Conservation (phyloP, 2,113 vertebrate genomes). For the Misgurnus anguillicaudatus region DNA sequence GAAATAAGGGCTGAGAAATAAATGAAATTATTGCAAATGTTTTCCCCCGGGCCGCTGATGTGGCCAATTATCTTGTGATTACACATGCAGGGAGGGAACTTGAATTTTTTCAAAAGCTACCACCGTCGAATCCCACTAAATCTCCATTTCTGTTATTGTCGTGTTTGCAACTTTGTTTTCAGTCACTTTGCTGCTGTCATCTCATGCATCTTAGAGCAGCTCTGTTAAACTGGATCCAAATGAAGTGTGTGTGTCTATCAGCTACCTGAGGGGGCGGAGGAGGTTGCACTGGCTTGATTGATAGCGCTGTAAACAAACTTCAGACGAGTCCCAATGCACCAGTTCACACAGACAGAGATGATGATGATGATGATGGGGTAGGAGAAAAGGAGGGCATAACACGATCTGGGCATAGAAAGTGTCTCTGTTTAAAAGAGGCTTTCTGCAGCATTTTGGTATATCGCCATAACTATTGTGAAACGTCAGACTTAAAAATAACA, state of each 20-base stretch:
- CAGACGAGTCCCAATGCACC: constrained; percentile 64
- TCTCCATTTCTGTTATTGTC: constrained; percentile 15
- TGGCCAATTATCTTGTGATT: constrained; percentile 40
- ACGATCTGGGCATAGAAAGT: constrained; percentile 44
- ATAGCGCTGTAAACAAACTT: constrained; percentile 71
- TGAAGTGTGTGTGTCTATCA: constrained; percentile 47
- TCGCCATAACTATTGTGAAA: constrained; percentile 38
- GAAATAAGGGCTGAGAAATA: neutral
- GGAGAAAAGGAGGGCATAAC: constrained; percentile 2
- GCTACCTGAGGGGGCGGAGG: constrained; percentile 57
- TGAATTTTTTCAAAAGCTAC: neutral
- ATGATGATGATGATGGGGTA: constrained; percentile 17
- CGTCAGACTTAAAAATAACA: constrained; percentile 39
- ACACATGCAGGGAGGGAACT: constrained; percentile 19
- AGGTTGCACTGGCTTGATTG: constrained; percentile 66
- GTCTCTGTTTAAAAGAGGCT: constrained; percentile 1
- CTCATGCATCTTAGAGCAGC: constrained; percentile 5
- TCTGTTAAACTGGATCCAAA: constrained; percentile 26
- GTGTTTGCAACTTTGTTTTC: constrained; percentile 22
- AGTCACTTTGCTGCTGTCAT: constrained; percentile 20
- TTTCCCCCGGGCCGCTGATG: neutral
- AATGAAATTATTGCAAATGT: constrained; percentile 12
- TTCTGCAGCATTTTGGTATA: constrained; percentile 34
- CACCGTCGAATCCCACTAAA: neutral
- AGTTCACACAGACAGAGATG: constrained; percentile 45